phyloP scores from a whole-genome alignment of 2,888 invertebrate species.

The Pristionchus fissidentatus region DNA sequence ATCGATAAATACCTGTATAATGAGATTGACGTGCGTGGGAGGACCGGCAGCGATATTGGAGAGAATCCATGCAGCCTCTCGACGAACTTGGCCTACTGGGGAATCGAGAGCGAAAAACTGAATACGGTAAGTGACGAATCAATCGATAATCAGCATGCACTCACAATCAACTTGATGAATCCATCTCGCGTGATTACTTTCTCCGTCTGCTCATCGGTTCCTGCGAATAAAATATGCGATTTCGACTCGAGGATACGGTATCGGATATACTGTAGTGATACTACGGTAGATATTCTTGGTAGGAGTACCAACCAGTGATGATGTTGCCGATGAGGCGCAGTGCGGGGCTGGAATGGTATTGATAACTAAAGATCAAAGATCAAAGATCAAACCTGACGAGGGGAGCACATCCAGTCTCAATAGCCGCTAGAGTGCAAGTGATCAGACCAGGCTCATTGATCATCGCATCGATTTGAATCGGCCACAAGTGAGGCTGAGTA shows the following conservation, averaged over 20 bases:
- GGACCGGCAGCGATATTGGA: slow-evolving; percentile 48
- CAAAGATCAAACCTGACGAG: background rate
- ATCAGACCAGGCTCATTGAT: slow-evolving; percentile 6
- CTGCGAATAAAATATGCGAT: slow-evolving; percentile 3
- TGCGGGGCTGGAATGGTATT: slow-evolving; percentile 33
- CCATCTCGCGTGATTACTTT: background rate
- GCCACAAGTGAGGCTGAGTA: slow-evolving; percentile 21
- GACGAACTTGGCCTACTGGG: background rate
- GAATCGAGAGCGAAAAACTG: background rate
- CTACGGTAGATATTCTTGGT: background rate
- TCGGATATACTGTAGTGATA: background rate
- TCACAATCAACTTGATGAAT: slow-evolving; percentile 32
- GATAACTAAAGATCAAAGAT: background rate
- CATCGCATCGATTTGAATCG: slow-evolving; percentile 34
- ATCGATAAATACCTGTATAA: background rate
- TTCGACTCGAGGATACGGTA: background rate
- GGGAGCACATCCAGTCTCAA: background rate
- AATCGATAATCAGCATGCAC: slow-evolving; percentile 9
- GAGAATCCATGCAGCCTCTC: slow-evolving; percentile 48
- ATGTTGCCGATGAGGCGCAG: slow-evolving; percentile 48
- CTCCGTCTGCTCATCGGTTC: slow-evolving; percentile 44
- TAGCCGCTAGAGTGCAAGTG: background rate
- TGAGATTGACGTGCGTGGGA: slow-evolving; percentile 32
- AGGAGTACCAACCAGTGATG: slow-evolving; percentile 3
- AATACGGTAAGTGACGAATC: background rate